Evolutionary conservation across 2,113 vertebrate species (phyloP).

Genomic region (Bettongia penicillata): DNA sequence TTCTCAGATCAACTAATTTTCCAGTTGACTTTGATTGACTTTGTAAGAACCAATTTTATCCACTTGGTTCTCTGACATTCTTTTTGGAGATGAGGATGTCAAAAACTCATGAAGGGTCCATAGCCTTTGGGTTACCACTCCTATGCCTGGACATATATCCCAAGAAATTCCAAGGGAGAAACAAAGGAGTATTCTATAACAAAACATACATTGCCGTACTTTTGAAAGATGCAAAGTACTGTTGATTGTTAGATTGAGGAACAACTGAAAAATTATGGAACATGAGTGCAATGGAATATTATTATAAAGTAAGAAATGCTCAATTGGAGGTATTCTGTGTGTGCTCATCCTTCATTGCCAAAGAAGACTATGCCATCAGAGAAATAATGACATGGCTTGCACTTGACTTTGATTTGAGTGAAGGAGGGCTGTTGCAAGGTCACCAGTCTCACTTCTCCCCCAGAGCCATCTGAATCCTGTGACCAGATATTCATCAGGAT

Average conservation of each 20-base stretch:
- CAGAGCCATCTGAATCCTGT: too few species aligned
- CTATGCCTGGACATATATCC: background rate
- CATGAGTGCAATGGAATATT: background rate
- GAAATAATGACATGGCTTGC: too few species aligned
- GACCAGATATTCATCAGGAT: too few species aligned
- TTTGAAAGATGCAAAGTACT: background rate
- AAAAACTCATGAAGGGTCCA: background rate
- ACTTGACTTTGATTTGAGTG: too few species aligned
- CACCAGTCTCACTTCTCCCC: too few species aligned
- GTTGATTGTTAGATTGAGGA: background rate
- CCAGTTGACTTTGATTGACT: slow-evolving; percentile 1
- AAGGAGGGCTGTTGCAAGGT: too few species aligned
- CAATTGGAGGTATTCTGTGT: background rate
- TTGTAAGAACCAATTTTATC: background rate
- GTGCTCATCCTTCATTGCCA: too few species aligned
- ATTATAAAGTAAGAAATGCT: background rate
- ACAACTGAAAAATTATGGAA: background rate
- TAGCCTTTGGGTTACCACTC: background rate
- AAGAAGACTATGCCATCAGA: too few species aligned
- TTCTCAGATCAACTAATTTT: slow-evolving; percentile 3
- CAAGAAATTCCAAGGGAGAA: background rate
- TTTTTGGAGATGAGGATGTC: background rate
- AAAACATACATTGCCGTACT: background rate
- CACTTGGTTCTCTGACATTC: fast-evolving
- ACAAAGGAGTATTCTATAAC: background rate